Evolutionary conservation across 2,888 invertebrate species (phyloP).

Genomic region (Leuctra nigra): DNA sequence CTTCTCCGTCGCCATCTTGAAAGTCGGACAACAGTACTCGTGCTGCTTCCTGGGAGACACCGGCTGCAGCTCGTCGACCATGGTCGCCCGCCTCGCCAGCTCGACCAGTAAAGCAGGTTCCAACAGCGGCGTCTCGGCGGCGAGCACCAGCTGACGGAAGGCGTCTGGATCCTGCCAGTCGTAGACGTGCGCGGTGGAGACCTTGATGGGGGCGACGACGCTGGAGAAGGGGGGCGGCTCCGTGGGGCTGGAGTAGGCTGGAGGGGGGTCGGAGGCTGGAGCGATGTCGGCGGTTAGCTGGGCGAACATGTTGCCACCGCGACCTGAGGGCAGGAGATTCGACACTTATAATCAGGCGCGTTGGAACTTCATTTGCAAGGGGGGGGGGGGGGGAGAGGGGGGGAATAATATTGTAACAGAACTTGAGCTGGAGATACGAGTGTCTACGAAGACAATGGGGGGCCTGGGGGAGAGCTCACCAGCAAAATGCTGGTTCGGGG

Average conservation of each 20-base stretch:
- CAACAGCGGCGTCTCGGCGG: constrained; percentile 42
- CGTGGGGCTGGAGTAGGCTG: not conserved
- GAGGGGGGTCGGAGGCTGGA: not conserved
- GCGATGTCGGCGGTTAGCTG: constrained; percentile 20
- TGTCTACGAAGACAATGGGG: too few species aligned
- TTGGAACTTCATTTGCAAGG: too few species aligned
- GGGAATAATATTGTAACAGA: too few species aligned
- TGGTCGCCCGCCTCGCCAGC: constrained; percentile 54
- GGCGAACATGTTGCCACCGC: constrained; percentile 31
- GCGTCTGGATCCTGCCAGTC: constrained; percentile 46
- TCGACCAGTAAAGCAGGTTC: constrained; percentile 39
- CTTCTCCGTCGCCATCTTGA: not conserved
- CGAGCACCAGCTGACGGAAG: constrained; percentile 54
- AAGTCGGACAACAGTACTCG: constrained; percentile 22
- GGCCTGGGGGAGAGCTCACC: too few species aligned
- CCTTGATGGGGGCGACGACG: not conserved
- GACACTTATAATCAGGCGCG: too few species aligned
- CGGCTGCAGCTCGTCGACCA: constrained; percentile 40
- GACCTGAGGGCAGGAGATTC: not conserved
- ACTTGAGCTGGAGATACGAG: too few species aligned
- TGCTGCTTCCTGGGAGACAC: constrained; percentile 23
- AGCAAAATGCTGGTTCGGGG: too few species aligned
- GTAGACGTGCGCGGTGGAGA: constrained; percentile 7
- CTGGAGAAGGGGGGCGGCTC: not conserved
- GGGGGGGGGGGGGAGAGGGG: too few species aligned